Evolutionary conservation across 2,888 invertebrate species (phyloP).

Genomic region (Apocheima hispidaria): DNA sequence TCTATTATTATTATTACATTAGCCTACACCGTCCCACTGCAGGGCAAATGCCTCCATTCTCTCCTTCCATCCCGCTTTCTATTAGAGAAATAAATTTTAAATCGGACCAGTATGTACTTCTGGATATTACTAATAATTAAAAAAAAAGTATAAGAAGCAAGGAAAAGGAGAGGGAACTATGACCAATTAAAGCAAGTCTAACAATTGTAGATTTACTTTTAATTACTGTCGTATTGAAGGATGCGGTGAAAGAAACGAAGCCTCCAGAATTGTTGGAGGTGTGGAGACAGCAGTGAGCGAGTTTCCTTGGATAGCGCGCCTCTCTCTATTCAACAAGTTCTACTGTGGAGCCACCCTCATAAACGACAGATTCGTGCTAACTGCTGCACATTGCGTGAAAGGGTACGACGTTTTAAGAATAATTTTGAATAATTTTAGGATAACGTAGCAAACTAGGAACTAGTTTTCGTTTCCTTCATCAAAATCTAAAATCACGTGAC

Average conservation of each 20-base stretch:
- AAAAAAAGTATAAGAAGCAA: too few species aligned
- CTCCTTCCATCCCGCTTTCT: too few species aligned
- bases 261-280: slow-evolving; percentile 93
- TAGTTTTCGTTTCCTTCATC: too few species aligned
- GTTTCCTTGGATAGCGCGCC: slow-evolving; percentile 95
- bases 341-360: slow-evolving; percentile 95
- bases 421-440: too few species aligned
- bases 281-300: slow-evolving; percentile 91
- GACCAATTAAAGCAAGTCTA: background rate
- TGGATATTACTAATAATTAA: too few species aligned
- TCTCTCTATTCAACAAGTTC: slow-evolving; percentile 94
- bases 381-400: slow-evolving; percentile 95
- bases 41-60: too few species aligned
- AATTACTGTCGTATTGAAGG: slow-evolving; percentile 76
- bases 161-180: background rate
- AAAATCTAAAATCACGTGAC: too few species aligned
- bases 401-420: slow-evolving; percentile 82
- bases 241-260: slow-evolving; percentile 94
- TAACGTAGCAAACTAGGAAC: too few species aligned
- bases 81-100: too few species aligned
- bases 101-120: too few species aligned
- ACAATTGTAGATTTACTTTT: background rate
- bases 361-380: slow-evolving; percentile 94
- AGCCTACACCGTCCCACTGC: too few species aligned
- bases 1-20: too few species aligned